Evolutionary conservation across 1,140 invertebrate species (phyloP).

Genomic region (Drosophila melanica): DNA sequence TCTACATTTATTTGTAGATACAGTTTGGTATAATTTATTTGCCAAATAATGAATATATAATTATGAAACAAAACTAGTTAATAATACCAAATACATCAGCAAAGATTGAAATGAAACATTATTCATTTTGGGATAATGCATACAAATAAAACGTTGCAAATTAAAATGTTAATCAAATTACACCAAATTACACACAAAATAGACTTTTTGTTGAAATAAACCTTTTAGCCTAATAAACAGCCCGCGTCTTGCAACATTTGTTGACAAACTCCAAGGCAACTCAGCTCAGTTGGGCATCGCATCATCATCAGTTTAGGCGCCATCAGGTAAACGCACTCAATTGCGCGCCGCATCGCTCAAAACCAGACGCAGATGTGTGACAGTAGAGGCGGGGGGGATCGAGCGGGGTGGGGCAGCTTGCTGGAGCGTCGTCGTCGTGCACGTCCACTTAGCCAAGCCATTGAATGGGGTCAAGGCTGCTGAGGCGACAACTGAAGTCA

Average conservation of each 20-base stretch:
- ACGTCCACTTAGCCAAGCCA: conserved; percentile 65
- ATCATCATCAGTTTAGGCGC: not conserved
- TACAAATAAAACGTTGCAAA: too few relatives aligned
- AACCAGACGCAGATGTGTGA: conserved; percentile 37
- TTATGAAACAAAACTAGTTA: too few relatives aligned
- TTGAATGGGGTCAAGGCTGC: conserved; percentile 75
- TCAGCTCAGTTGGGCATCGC: not conserved
- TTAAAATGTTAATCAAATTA: too few relatives aligned
- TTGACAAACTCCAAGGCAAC: conserved; percentile 9
- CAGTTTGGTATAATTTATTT: too few relatives aligned
- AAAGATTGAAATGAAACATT: too few relatives aligned
- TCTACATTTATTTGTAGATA: too few relatives aligned
- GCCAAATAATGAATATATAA: too few relatives aligned
- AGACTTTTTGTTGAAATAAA: too few relatives aligned
- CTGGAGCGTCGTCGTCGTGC: conserved; percentile 47
- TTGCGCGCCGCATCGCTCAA: conserved; percentile 2
- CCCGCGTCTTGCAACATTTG: conserved; percentile 2
- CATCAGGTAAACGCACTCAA: conserved; percentile 3
- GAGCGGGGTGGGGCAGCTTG: not conserved
- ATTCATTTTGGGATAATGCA: too few relatives aligned
- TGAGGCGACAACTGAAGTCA: conserved; percentile 42
- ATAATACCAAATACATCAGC: too few relatives aligned
- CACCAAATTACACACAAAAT: too few relatives aligned
- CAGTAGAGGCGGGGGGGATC: not conserved
- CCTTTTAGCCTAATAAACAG: not conserved